Evolutionary conservation across 2,113 vertebrate genomes (phyloP).

Genomic region (Panthera tigris): DNA sequence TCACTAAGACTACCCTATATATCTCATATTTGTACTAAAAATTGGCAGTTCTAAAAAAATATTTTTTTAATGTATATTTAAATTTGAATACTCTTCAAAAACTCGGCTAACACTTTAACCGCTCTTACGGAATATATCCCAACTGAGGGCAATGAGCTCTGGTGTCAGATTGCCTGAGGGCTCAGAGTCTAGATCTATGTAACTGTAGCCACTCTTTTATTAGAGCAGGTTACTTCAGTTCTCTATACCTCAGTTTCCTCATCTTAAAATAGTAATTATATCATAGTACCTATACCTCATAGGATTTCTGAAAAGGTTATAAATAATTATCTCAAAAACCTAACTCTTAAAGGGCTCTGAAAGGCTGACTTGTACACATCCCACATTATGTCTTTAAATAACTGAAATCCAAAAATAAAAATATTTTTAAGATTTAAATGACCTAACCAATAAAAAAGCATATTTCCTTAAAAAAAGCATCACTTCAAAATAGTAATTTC

Average conservation of each 20-base stretch:
- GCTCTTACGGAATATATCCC: background rate
- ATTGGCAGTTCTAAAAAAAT: background rate
- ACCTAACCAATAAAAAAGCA: slow-evolving; percentile 32
- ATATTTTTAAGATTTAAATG: slow-evolving; percentile 18
- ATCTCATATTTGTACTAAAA: slow-evolving; percentile 39
- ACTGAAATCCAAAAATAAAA: background rate
- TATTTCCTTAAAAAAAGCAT: slow-evolving; percentile 17
- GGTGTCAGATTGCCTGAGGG: background rate
- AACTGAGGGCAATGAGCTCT: background rate
- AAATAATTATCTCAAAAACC: slow-evolving; percentile 6
- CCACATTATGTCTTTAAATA: background rate
- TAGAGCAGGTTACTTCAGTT: background rate
- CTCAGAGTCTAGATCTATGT: slow-evolving; percentile 8
- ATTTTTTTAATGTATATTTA: background rate
- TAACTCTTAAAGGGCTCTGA: background rate
- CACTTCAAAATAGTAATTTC: slow-evolving; percentile 56
- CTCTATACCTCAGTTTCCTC: background rate
- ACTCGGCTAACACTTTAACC: background rate
- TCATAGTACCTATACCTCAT: background rate
- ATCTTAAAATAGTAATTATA: background rate
- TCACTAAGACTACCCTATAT: background rate
- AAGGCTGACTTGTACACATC: background rate
- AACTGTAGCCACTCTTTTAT: background rate
- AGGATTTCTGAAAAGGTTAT: slow-evolving; percentile 15
- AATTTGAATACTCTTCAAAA: slow-evolving; percentile 1